Evolutionary conservation across 2,888 invertebrate species (phyloP).

Genomic region (Lapara coniferarum): DNA sequence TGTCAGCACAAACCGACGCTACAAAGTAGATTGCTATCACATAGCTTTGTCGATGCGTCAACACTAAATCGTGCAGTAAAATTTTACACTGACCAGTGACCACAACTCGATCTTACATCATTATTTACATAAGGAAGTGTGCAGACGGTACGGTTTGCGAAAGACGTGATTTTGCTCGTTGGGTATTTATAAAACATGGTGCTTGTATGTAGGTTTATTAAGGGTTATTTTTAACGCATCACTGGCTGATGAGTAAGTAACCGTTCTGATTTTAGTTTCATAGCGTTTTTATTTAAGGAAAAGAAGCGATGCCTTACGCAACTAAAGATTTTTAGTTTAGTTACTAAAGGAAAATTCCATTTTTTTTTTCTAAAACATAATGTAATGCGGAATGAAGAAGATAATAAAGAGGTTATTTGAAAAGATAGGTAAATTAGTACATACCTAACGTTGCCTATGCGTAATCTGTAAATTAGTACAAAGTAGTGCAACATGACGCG

Average conservation of each 20-base stretch:
- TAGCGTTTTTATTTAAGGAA: slow-evolving; percentile 18
- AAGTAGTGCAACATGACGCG: too few relatives aligned
- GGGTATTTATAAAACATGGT: slow-evolving; percentile 65
- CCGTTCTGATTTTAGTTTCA: slow-evolving; percentile 12
- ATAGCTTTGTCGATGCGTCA: slow-evolving; percentile 39
- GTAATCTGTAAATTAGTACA: too few relatives aligned
- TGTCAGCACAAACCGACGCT: slow-evolving; percentile 14
- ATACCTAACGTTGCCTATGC: too few relatives aligned
- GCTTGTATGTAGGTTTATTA: slow-evolving; percentile 70
- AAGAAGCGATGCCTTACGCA: neutral
- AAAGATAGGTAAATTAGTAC: too few relatives aligned
- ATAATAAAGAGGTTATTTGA: too few relatives aligned
- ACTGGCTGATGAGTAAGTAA: slow-evolving; percentile 32
- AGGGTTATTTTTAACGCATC: slow-evolving; percentile 58
- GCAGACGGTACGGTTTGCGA: slow-evolving; percentile 56
- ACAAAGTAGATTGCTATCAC: slow-evolving; percentile 28
- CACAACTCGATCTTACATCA: slow-evolving; percentile 59
- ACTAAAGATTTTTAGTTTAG: neutral
- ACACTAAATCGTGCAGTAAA: slow-evolving; percentile 40
- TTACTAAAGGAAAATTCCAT: too few relatives aligned
- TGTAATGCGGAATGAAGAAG: neutral
- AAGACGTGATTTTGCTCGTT: slow-evolving; percentile 57
- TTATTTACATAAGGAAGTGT: slow-evolving; percentile 71
- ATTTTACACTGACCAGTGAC: slow-evolving; percentile 27
- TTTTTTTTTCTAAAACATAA: neutral